Evolutionary conservation across 2,888 invertebrate species (phyloP), one percentile per base, ranked within the genome.

Genomic region (Drosophila dives): DNA sequence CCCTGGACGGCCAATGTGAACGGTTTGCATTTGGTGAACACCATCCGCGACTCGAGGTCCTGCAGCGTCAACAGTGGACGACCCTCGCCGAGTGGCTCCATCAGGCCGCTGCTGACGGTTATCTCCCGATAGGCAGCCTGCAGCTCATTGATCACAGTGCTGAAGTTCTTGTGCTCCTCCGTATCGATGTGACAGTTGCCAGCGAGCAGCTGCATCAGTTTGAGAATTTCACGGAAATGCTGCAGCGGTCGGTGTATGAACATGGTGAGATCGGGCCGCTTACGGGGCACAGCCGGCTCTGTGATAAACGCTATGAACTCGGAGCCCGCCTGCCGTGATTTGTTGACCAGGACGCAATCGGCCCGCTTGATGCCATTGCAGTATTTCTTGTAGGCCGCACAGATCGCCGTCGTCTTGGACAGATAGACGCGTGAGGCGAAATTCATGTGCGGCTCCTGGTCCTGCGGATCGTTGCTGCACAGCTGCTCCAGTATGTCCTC

Each of bases 21-120:
- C 61, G 97, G 97, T 95, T 97, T 97, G 94, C 97, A 97, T 93
- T 97, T 96, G 89, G 97, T 97, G 94, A 98, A 98, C 86, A 98
- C 97, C 92, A 98, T 94, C 87, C 97, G 94, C 90, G 97, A 96
- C 92, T 97, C 97, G 77, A 98, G 94, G 92, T 98, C 97, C 89
- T 97, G 96, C 60, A 97, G 94, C 17, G 97, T 97, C 7, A 97
- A 93, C 72, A 97, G 91, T 0, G 97, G 97, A 70, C 96, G 95
- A 0, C 97, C 97, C 89, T 97, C 97, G 20, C 97, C 96, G 62
- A 97, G 94, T 0, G 97, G 96, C 80, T 97, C 97, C 97, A 97
- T 97, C 7, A 97, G 93, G 4, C 97, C 97, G 20, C 96, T 96
- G 72, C 96, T 96, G 10, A 96, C 96, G 0, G 97, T 97, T 17